Conservation (phyloP, 1,140 invertebrate genomes). For the Halictus rubicundus region DNA sequence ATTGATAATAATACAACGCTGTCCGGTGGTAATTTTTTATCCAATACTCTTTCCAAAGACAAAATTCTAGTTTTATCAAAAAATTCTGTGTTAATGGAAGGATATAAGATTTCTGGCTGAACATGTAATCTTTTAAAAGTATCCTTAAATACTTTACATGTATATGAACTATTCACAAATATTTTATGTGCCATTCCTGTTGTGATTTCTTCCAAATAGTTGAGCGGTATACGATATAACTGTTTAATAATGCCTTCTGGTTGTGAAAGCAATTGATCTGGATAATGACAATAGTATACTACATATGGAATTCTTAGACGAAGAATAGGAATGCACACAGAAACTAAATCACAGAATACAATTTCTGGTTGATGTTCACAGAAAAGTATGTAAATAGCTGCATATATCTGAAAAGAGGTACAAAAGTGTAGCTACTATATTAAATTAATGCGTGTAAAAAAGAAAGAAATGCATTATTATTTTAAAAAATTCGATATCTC, state of each 20-base stretch:
- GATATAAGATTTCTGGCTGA: constrained; percentile 93
- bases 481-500: no score
- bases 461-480: no score
- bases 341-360: constrained; percentile 96
- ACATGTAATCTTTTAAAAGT: constrained; percentile 89
- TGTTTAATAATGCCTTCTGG: constrained; percentile 86
- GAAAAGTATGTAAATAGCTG: constrained; percentile 74
- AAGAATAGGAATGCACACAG: constrained; percentile 91
- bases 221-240: constrained; percentile 93
- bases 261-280: constrained; percentile 93
- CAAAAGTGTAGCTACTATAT: not conserved
- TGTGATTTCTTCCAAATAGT: constrained; percentile 95
- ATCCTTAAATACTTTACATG: constrained; percentile 89
- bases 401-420: constrained; percentile 71
- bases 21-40: constrained; percentile 76
- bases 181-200: constrained; percentile 93
- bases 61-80: constrained; percentile 84
- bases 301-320: constrained; percentile 86
- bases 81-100: constrained; percentile 92
- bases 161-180: constrained; percentile 98
- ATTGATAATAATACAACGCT: constrained; percentile 93
- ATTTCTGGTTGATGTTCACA: constrained; percentile 86
- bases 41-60: constrained; percentile 78
- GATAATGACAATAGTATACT: constrained; percentile 99
- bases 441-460: not conserved